Evolutionary conservation across 2,113 vertebrate genomes (phyloP).

Genomic region (Ancistrus triradiatus): DNA sequence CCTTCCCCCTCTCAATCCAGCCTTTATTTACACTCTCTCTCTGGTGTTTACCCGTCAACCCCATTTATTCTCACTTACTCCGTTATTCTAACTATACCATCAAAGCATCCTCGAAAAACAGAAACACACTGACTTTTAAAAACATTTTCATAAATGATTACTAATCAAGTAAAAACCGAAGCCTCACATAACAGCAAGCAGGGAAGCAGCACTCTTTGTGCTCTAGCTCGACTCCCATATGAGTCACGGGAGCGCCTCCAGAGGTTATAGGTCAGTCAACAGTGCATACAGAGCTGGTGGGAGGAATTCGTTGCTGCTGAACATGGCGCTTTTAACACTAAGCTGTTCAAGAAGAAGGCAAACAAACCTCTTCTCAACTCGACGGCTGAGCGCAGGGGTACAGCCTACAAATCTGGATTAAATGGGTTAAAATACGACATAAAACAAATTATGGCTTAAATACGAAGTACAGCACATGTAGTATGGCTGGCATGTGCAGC

Average conservation of each 20-base stretch:
- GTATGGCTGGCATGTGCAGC: no score
- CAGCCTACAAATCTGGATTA: no score
- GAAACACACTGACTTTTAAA: no score
- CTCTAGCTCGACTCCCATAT: conserved; percentile 16
- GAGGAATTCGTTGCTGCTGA: conserved; percentile 33
- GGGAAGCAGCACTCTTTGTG: conserved; percentile 1
- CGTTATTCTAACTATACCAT: no score
- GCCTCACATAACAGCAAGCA: no score
- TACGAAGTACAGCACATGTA: no score
- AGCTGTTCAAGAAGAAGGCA: conserved; percentile 11
- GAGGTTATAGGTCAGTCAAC: conserved; percentile 40
- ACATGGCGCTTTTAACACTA: conserved; percentile 12
- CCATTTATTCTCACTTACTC: neutral
- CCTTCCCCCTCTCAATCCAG: conserved; percentile 29
- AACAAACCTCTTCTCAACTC: neutral
- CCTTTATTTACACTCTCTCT: conserved; percentile 28
- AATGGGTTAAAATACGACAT: no score
- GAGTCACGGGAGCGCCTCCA: conserved; percentile 26
- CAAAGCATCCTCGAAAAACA: no score
- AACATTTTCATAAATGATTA: no score
- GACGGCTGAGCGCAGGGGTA: no score
- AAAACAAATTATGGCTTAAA: no score
- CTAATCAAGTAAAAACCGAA: no score
- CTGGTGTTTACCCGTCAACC: neutral
- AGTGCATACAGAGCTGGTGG: conserved; percentile 36